These are phyloP conservation scores for Setipinna tenuifilis DNA, from an alignment of 2,797 vertebrate species.

Conservation along the genomic window DNA sequence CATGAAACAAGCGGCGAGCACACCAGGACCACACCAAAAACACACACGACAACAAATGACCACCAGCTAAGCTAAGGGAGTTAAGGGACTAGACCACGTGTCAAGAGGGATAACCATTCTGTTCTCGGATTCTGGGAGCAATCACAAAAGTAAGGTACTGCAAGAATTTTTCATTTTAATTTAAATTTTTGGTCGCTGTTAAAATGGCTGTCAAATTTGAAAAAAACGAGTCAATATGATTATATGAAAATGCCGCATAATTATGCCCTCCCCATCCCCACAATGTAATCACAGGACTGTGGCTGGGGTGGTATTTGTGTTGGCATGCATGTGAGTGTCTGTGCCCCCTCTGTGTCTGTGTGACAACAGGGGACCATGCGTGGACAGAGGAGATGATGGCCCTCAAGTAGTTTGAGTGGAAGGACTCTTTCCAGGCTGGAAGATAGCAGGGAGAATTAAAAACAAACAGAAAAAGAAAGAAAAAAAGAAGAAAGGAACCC, in stretches of 20 bases:
- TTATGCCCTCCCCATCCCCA: background rate
- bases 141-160: background rate
- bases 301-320: constrained; percentile 68
- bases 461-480: no score
- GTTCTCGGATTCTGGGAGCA: background rate
- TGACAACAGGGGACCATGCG: constrained; percentile 40
- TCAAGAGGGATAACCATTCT: background rate
- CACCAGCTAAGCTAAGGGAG: background rate
- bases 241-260: constrained; percentile 67
- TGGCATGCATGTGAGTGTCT: constrained; percentile 62
- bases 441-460: background rate
- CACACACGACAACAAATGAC: background rate
- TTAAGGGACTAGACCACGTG: constrained; percentile 19
- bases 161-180: background rate
- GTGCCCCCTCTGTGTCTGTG: constrained; percentile 11
- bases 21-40: constrained; percentile 2
- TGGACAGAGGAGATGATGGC: constrained; percentile 61
- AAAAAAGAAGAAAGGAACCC: background rate
- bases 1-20: constrained; percentile 29
- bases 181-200: background rate
- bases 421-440: background rate
- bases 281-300: constrained; percentile 67
- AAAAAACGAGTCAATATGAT: no score
- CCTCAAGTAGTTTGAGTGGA: constrained; percentile 42
- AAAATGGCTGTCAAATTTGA: background rate